Evolutionary conservation across 2,888 invertebrate species (phyloP).

Genomic region (Synergus japonicus): DNA sequence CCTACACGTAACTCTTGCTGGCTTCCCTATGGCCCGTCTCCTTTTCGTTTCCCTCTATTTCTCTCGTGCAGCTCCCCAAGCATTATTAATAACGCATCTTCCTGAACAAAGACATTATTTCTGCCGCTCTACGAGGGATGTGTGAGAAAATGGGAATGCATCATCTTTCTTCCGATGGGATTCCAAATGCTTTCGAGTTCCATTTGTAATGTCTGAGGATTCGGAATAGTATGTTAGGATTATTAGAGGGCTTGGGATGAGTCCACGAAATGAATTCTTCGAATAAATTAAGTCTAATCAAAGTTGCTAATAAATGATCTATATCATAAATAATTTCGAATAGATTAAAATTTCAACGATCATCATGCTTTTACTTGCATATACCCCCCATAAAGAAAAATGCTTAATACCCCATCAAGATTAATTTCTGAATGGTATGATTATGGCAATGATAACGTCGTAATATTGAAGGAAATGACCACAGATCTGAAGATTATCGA

Average conservation of each 20-base stretch:
- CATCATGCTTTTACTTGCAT: too few relatives aligned
- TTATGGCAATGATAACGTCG: neutral
- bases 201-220: neutral
- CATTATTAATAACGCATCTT: slow-evolving; percentile 62
- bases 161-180: neutral
- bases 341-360: too few relatives aligned
- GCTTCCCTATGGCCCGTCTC: slow-evolving; percentile 48
- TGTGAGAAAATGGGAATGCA: slow-evolving; percentile 25
- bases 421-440: neutral
- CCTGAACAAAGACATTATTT: slow-evolving; percentile 43
- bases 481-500: slow-evolving; percentile 61
- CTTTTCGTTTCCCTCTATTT: slow-evolving; percentile 45
- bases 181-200: slow-evolving; percentile 17
- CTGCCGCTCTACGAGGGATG: neutral
- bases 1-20: slow-evolving; percentile 71
- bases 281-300: too few relatives aligned
- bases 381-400: too few relatives aligned
- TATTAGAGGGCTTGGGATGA: neutral
- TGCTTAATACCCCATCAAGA: too few relatives aligned
- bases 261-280: neutral
- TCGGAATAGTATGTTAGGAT: neutral
- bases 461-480: slow-evolving; percentile 55
- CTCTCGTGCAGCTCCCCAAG: slow-evolving; percentile 18
- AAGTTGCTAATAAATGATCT: too few relatives aligned
- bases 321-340: too few relatives aligned